Conservation (phyloP, 2,797 vertebrate species). For the Pseudochirops cupreus region DNA sequence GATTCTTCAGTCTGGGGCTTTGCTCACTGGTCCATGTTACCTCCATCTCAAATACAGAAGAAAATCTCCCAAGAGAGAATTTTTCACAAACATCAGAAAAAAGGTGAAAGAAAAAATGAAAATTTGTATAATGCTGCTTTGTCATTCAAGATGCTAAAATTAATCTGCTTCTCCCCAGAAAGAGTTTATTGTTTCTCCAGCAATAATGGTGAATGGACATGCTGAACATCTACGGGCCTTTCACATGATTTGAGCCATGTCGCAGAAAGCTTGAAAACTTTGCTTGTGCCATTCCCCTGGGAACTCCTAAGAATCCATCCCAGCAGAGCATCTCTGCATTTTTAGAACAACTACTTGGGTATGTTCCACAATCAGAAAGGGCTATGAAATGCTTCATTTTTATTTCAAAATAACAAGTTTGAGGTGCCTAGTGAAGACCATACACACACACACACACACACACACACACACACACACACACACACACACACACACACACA, state of each 20-base stretch:
- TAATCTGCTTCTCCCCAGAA: slow-evolving; percentile 41
- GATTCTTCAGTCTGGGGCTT: not conserved
- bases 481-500: too few relatives aligned
- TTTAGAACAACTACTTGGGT: slow-evolving; percentile 33
- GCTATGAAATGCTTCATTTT: slow-evolving; percentile 53
- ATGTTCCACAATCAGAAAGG: slow-evolving; percentile 43
- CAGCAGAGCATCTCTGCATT: slow-evolving; percentile 2
- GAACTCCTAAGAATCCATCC: not conserved
- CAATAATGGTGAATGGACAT: not conserved
- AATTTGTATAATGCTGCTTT: not conserved
- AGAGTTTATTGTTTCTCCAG: slow-evolving; percentile 30
- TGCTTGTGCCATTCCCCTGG: not conserved
- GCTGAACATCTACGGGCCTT: slow-evolving; percentile 25
- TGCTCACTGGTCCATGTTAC: slow-evolving; percentile 20
- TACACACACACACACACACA: not conserved
- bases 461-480: too few relatives aligned
- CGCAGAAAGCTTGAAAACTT: not conserved
- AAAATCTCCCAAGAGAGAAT: slow-evolving; percentile 47
- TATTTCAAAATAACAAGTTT: slow-evolving; percentile 56
- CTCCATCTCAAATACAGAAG: slow-evolving; percentile 51
- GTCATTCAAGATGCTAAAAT: not conserved
- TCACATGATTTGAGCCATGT: not conserved
- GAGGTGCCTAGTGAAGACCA: slow-evolving; percentile 55
- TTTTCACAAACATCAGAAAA: slow-evolving; percentile 50
- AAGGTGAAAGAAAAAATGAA: not conserved